A percentile compares a stretch with the other conserved stretches of the same genome.
phyloP scores from a whole-genome alignment of 2,113 vertebrate genomes.

The Dromiciops gliroides region DNA sequence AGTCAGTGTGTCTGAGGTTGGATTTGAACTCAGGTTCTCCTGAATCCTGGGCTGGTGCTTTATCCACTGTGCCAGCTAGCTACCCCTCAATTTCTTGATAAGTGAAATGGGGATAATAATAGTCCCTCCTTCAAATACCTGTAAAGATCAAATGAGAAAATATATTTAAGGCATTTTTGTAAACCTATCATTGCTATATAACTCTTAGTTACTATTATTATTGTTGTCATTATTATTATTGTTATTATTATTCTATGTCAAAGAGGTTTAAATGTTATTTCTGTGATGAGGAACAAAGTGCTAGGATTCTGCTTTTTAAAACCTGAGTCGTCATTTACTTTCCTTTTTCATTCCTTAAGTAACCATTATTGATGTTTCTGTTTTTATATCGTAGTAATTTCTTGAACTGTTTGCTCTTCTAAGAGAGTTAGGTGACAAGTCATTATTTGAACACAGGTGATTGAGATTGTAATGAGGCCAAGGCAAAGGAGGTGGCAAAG shows the following conservation, averaged over 20 bases:
- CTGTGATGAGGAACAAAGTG: background rate
- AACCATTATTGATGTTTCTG: background rate
- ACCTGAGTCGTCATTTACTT: background rate
- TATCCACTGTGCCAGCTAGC: no score
- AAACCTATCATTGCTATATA: background rate
- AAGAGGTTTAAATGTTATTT: background rate
- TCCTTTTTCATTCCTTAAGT: background rate
- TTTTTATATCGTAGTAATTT: background rate
- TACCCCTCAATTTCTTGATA: no score
- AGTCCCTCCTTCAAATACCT: background rate
- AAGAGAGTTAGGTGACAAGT: background rate
- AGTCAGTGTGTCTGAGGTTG: no score
- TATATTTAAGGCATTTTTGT: background rate
- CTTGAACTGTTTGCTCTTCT: background rate
- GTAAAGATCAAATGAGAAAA: background rate
- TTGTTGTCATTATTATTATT: background rate
- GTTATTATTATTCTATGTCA: background rate
- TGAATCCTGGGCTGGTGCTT: no score
- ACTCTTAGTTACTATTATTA: background rate
- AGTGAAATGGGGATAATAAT: background rate
- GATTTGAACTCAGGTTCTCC: no score
- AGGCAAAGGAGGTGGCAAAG: background rate
- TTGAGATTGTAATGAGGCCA: background rate
- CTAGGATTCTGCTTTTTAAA: background rate
- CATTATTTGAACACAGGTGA: background rate